Base-by-base conservation (phyloP, 2,888 invertebrate species). In the Stenchaetothrips biformis region DNA sequence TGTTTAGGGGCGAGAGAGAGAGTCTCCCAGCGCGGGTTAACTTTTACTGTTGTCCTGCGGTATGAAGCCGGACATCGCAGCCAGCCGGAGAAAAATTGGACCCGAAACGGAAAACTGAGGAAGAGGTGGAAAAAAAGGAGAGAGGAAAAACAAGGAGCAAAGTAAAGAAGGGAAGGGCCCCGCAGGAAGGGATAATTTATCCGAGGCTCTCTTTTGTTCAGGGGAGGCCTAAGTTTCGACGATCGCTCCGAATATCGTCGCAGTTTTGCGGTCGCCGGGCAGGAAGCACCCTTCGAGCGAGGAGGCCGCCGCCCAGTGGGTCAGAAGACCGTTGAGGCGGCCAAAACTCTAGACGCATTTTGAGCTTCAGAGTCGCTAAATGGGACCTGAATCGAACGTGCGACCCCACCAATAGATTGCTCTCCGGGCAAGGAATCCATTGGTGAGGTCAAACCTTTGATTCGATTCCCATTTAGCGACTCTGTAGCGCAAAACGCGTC, bases 31-130 rank as follows among this genome's bases (percentile, higher is more conserved):
- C 67, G 67, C 67, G 25, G n/a, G 21, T n/a, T 21, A 74, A 74
- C 67, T 74, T 74, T 74, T 74, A 74, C 25, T 74, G 67, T 67
- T 67, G 67, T 74, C 21, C 67, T 25, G 67, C 21, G 67, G 67
- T 21, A 53, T 53, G 53, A 18, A 53, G 53, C 53, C 53, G 53
- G 53, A 53, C 53, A 53, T 53, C 53, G 18, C 67, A 7, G 67
- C 67, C 67, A 7, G 67, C 67, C 21, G 11, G 67, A 74, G 67
- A 74, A 74, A 74, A 74, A 74, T 74, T 74, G 67, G 67, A 74
- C 21, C 67, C 67, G 67, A 25, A 21, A 25, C 11, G 25, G 7
- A 25, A 74, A 74, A 21, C 21, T 7, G 62, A n/a, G 62, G 18
- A n/a, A n/a, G 62, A 9, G 62, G 62, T 6, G 62, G 62, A n/a